phyloP scores from a whole-genome alignment of 2,113 vertebrate genomes.

The Notechis scutatus region DNA sequence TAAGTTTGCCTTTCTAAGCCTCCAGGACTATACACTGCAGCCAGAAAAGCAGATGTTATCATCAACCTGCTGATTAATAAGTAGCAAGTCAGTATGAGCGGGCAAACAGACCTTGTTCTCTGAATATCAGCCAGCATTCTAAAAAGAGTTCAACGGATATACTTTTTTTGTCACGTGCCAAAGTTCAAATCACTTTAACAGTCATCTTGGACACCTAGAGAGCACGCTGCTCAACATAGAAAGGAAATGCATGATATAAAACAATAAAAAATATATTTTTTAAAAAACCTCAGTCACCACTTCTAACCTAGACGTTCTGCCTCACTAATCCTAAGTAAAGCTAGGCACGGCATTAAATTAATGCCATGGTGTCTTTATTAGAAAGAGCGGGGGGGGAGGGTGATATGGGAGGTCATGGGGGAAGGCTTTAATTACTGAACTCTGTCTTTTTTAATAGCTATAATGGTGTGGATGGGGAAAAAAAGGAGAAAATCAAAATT shows the following conservation, averaged over 20 bases:
- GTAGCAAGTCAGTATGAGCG: neutral
- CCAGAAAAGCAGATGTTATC: neutral
- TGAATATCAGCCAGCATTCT: neutral
- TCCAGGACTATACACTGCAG: neutral
- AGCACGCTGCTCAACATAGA: too few species aligned
- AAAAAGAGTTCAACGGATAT: neutral
- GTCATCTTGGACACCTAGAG: too few species aligned
- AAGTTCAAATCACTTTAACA: neutral
- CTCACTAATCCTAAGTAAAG: neutral
- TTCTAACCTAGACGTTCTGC: neutral
- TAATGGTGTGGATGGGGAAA: neutral
- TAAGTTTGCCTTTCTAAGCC: constrained; percentile 1
- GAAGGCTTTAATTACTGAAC: neutral
- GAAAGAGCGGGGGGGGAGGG: neutral
- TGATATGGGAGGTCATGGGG: neutral
- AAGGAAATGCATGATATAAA: too few species aligned
- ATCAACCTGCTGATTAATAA: neutral
- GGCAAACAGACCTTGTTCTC: neutral
- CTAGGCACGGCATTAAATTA: neutral
- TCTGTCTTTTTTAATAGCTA: neutral
- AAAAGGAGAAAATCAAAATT: neutral
- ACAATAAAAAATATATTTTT: too few species aligned
- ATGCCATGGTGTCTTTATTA: neutral
- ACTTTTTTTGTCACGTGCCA: neutral
- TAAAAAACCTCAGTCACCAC: neutral